Evolutionary conservation across 2,113 vertebrate species (phyloP), one percentile per base, ranked within the genome.

Genomic region (Baryphthengus martii): DNA sequence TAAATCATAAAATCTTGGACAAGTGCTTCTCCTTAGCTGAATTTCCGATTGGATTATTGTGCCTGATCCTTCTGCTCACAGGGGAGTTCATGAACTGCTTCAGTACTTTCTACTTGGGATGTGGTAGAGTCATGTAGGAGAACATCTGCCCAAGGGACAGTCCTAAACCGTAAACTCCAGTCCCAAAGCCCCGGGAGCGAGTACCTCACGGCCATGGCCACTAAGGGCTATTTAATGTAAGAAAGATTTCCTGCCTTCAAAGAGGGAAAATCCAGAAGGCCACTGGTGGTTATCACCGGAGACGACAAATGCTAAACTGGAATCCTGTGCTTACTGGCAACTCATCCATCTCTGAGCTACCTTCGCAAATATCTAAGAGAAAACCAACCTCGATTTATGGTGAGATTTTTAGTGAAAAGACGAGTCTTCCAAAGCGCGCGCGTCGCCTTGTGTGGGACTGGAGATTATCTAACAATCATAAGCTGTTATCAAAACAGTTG

Each of bases 401-500:
- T 6, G 37, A 25, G 6, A 58, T 72, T 79, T n/a, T 25, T 39
- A 53, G 7, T 2, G 3, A 67, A 71, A 52, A 68, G 26, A 20
- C 1, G 2, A 67, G 37, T 5, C 9, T 29, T 28, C 33, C 44
- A 55, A 56, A 73, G 16, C 2, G 24, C 0, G 1, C 0, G 2
- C 42, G 21, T 21, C 6, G 0, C 25, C 18, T 18, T 93, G 55
- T 93, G 92, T 93, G 86, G 94, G 92, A 35, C 29, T 71, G 75
- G 20, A 71, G 71, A 31, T 94, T 80, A 90, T 84, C 75, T 88
- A 26, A 56, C 59, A 29, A 95, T 77, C 85, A 75, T 12, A 63
- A 74, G n/a, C 71, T 11, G 55, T 88, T 79, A 85, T 93, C 95
- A 88, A 80, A 94, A 62, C 23, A 24, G 78, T 90, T 96, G 88